Conservation (phyloP, 2,113 vertebrate genomes). For the Anoura caudifer region DNA sequence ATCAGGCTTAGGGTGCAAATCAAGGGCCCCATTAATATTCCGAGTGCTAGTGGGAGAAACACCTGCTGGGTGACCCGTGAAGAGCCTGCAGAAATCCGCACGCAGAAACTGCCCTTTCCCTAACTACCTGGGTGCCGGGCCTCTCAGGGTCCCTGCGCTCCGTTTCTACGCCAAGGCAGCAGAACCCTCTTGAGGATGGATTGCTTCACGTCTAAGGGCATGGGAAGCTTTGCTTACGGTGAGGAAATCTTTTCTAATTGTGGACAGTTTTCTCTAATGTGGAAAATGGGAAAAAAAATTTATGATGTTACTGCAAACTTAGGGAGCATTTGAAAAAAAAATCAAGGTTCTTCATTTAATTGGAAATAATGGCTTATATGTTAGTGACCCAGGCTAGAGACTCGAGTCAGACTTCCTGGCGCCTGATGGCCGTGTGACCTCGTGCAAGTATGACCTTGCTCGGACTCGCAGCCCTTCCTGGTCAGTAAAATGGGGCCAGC, state of each 20-base stretch:
- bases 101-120: constrained; percentile 25
- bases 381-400: neutral
- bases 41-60: constrained; percentile 55
- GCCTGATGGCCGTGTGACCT: neutral
- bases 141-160: neutral
- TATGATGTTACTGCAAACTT: neutral
- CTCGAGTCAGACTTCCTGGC: neutral
- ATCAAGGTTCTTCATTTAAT: neutral
- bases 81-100: constrained; percentile 26
- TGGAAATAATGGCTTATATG: neutral
- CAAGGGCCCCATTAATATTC: constrained; percentile 36
- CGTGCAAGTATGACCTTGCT: neutral
- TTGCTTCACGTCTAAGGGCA: neutral
- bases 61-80: constrained; percentile 48
- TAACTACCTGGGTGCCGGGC: constrained; percentile 15
- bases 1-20: constrained; percentile 55
- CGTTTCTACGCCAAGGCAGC: neutral
- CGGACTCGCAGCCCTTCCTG: neutral
- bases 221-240: neutral
- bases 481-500: neutral
- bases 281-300: neutral
- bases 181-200: neutral
- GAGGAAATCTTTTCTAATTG: neutral
- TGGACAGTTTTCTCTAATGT: neutral
- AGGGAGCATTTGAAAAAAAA: neutral